Evolutionary conservation across 2,113 vertebrate genomes (phyloP).

Genomic region (Dasyornis broadbenti): DNA sequence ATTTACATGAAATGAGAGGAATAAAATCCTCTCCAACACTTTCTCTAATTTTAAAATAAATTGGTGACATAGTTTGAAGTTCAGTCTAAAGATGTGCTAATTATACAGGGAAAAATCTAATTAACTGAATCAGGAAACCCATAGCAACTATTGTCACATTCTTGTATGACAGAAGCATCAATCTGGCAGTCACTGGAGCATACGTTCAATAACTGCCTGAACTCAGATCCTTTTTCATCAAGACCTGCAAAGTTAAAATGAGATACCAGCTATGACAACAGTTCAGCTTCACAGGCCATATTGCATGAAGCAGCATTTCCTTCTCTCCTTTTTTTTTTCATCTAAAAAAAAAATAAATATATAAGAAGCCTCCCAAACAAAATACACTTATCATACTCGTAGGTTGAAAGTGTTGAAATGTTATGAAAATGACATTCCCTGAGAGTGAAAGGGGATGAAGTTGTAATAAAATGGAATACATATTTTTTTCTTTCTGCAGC

Average conservation of each 20-base stretch:
- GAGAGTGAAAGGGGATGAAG: neutral
- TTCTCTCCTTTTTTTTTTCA: neutral
- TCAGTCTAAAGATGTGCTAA: slow-evolving; percentile 65
- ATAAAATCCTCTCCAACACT: slow-evolving; percentile 49
- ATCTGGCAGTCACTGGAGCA: slow-evolving; percentile 65
- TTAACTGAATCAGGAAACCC: slow-evolving; percentile 63
- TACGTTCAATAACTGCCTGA: slow-evolving; percentile 61
- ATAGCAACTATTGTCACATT: slow-evolving; percentile 66
- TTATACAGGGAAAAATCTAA: slow-evolving; percentile 67
- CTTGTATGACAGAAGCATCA: slow-evolving; percentile 63
- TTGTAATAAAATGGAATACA: neutral
- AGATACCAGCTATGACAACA: slow-evolving; percentile 51
- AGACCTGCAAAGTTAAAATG: slow-evolving; percentile 56
- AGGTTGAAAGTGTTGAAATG: neutral
- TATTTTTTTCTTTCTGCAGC: neutral
- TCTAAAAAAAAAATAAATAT: neutral
- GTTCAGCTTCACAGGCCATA: slow-evolving; percentile 39
- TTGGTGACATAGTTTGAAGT: slow-evolving; percentile 46
- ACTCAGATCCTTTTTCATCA: slow-evolving; percentile 54
- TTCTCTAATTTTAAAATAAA: slow-evolving; percentile 57
- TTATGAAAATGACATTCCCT: neutral
- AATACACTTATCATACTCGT: neutral
- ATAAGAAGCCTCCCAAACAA: neutral
- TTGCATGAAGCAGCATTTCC: slow-evolving; percentile 49
- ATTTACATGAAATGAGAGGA: slow-evolving; percentile 15